Conservation (phyloP, 2,113 vertebrate species). For the Hippocampus guttulatus region DNA sequence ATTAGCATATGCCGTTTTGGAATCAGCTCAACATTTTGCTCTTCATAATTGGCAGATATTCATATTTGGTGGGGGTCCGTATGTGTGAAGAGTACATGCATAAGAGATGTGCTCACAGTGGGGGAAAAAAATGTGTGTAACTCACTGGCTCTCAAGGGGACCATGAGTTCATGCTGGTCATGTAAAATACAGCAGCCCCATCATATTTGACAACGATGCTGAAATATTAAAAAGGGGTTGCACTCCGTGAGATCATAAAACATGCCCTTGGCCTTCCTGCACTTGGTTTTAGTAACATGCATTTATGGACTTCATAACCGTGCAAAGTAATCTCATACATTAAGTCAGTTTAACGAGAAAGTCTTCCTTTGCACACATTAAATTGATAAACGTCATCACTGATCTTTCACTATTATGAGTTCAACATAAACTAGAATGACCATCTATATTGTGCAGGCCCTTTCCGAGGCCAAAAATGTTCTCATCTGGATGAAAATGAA, state of each 20-base stretch:
- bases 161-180: conserved; percentile 52
- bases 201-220: conserved; percentile 49
- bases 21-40: conserved; percentile 39
- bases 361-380: not conserved
- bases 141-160: conserved; percentile 25
- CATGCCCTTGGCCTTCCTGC: conserved; percentile 6
- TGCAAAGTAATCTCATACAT: not conserved
- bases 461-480: not conserved
- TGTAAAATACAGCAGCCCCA: conserved; percentile 47
- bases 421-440: not conserved
- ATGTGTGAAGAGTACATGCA: conserved; percentile 59
- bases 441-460: not conserved
- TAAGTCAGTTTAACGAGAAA: not conserved
- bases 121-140: conserved; percentile 28
- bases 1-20: conserved; percentile 49
- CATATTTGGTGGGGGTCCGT: conserved; percentile 48
- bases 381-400: not conserved
- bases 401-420: not conserved
- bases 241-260: conserved; percentile 32
- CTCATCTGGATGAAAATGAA: not conserved
- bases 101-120: conserved; percentile 60
- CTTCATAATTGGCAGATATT: conserved; percentile 65
- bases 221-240: conserved; percentile 42
- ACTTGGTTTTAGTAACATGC: conserved; percentile 12
- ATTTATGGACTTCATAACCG: conserved; percentile 17